Evolutionary conservation across 2,113 vertebrate species (phyloP).

Genomic region (Dasyurus viverrinus): DNA sequence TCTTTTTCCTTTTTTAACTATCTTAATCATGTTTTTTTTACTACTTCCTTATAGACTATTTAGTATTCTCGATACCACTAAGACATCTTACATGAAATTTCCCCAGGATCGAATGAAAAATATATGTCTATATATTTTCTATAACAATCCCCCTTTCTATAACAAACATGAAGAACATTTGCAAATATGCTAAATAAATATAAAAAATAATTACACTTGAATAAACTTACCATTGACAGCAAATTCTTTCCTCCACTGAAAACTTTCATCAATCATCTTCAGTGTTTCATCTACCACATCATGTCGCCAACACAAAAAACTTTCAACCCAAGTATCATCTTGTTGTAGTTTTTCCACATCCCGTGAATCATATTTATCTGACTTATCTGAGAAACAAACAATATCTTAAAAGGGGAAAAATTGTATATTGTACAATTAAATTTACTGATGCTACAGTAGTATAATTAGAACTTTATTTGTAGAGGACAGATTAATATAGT

Average conservation of each 20-base stretch:
- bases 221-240: constrained; percentile 90
- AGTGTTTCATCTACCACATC: constrained; percentile 91
- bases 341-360: constrained; percentile 93
- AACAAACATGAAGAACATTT: constrained; percentile 9
- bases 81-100: neutral
- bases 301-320: constrained; percentile 91
- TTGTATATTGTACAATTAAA: constrained; percentile 10
- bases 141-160: too few relatives aligned
- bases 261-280: constrained; percentile 98
- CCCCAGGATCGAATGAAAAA: constrained; percentile 1
- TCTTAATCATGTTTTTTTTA: neutral
- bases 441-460: constrained; percentile 13
- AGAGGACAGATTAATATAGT: neutral
- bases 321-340: constrained; percentile 90
- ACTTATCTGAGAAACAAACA: constrained; percentile 84
- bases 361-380: constrained; percentile 93
- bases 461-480: constrained; percentile 27
- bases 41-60: constrained; percentile 28
- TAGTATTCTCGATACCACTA: neutral
- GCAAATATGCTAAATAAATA: constrained; percentile 21
- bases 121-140: neutral
- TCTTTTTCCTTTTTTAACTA: neutral
- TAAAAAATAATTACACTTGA: neutral
- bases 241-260: constrained; percentile 96
- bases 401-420: constrained; percentile 47